phyloP scores from a whole-genome alignment of 2,797 vertebrate genomes.

The Apogon talboti region DNA sequence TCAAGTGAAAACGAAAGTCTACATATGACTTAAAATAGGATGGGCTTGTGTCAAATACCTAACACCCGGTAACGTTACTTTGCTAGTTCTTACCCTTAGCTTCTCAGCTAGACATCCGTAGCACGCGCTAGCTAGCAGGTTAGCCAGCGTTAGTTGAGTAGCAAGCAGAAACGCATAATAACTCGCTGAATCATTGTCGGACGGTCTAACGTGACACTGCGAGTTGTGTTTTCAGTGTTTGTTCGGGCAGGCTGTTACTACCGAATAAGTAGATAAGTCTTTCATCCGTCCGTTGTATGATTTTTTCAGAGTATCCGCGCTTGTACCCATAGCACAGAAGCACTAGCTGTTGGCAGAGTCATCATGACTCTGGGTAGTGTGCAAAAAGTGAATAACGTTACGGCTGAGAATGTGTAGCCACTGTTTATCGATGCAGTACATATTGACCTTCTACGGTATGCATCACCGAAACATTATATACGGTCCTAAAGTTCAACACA shows the following conservation, averaged over 20 bases:
- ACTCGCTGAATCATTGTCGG: conserved; percentile 88
- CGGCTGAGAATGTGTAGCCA: conserved; percentile 55
- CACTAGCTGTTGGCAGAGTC: conserved; percentile 71
- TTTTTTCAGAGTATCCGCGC: conserved; percentile 62
- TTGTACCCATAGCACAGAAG: conserved; percentile 67
- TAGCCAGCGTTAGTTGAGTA: conserved; percentile 66
- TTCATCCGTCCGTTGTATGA: conserved; percentile 39
- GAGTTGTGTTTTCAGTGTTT: conserved; percentile 68
- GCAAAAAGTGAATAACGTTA: conserved; percentile 79
- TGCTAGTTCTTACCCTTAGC: conserved; percentile 48
- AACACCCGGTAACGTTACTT: conserved; percentile 24
- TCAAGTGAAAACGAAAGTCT: conserved; percentile 38
- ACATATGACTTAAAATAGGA: conserved; percentile 21
- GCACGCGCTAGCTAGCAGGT: conserved; percentile 78
- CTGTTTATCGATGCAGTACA: conserved; percentile 53
- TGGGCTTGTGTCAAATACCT: conserved; percentile 37
- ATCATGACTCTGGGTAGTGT: conserved; percentile 78
- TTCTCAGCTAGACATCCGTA: conserved; percentile 56
- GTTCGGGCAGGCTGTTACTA: conserved; percentile 36
- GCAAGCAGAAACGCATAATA: conserved; percentile 79
- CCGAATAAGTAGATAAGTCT: conserved; percentile 17
- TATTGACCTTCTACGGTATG: conserved; percentile 14
- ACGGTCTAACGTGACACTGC: conserved; percentile 79
- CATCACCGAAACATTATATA: conserved; percentile 10
- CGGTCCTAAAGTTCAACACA: not conserved